Base-by-base conservation (phyloP, 2,888 invertebrate genomes). In the Aphidius colemani region DNA sequence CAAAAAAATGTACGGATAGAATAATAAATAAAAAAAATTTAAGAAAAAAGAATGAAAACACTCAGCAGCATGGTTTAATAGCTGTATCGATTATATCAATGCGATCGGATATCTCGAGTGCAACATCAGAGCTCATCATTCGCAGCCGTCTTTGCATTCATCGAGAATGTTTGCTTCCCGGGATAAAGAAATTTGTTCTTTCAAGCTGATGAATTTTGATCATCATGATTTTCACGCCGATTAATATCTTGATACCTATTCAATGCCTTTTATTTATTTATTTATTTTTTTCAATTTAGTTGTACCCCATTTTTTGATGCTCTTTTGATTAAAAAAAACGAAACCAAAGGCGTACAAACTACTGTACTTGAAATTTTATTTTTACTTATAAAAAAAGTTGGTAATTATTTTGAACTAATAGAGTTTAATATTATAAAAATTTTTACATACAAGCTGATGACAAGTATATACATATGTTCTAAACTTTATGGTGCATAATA, bases 81-180 rank as follows among this genome's bases (percentile, higher is more conserved):
- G 53, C 61, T 58, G 57, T 64, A 64, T 64, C 64, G 64, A 65
- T 61, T 65, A 65, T 57, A 48, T 66, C 50, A 45, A 59, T 59
- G 64, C 61, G 67, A 67, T 69, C 67, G 65, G 64, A 63, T 69
- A 64, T 64, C 69, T 55, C 61, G 59, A 65, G 55, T 64, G 64
- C 65, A 67, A 56, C 61, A 66, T 64, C 30, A 30, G 3, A 62
- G 65, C 53, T 66, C 63, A 63, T 65, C 58, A 51, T 61, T 57
- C 53, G 60, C 63, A 61, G 63, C 59, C 65, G 58, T 56, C 51
- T 53, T 55, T 39, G 30, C 30, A 46, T 43, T 46, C 63, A 53
- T 41, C 13, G 30, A 6, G 30, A 53, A 61, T 40, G 53, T 61
- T 57, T 61, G 51, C 53, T 53, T 61, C n/a, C 45, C n/a, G n/a